These are phyloP conservation scores for Apeira syringaria DNA, from an alignment of 2,888 invertebrate genomes.

Conservation along the genomic window DNA sequence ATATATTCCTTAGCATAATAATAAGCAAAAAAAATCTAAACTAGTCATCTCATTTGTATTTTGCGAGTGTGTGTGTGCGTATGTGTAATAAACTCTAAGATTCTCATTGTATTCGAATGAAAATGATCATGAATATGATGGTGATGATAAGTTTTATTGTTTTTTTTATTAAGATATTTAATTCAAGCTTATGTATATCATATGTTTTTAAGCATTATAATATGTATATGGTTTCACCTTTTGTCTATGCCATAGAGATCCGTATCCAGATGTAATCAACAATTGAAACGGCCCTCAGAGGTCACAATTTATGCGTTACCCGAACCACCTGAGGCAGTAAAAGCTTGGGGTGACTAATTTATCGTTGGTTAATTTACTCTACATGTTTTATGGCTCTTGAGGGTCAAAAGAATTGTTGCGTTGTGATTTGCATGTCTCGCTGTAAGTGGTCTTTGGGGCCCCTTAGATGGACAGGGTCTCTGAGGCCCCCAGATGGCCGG, in stretches of 20 bases:
- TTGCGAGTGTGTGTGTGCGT: too few relatives aligned
- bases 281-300: slow-evolving; percentile 55
- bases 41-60: too few relatives aligned
- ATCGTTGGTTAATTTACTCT: slow-evolving; percentile 64
- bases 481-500: slow-evolving; percentile 22
- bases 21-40: too few relatives aligned
- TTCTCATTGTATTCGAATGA: too few relatives aligned
- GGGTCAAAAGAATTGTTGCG: slow-evolving; percentile 63
- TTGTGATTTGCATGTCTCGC: slow-evolving; percentile 71
- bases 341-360: slow-evolving; percentile 58
- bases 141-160: too few relatives aligned
- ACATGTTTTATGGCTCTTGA: slow-evolving; percentile 51
- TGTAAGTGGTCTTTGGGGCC: slow-evolving; percentile 49
- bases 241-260: slow-evolving; percentile 15
- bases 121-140: too few relatives aligned
- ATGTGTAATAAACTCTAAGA: too few relatives aligned
- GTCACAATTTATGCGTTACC: slow-evolving; percentile 55
- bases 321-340: slow-evolving; percentile 52
- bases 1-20: too few relatives aligned
- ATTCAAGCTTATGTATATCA: too few relatives aligned
- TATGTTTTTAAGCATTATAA: too few relatives aligned
- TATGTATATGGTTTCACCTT: slow-evolving; percentile 1
- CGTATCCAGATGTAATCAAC: slow-evolving; percentile 27
- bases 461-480: slow-evolving; percentile 28
- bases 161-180: too few relatives aligned